Percentiles rank a stretch among this genome's conserved stretches.
Evolutionary conservation across 37 sponge, comb jelly and placozoan species (phyloP).

Genomic region (Cliona cf. orientalis): DNA sequence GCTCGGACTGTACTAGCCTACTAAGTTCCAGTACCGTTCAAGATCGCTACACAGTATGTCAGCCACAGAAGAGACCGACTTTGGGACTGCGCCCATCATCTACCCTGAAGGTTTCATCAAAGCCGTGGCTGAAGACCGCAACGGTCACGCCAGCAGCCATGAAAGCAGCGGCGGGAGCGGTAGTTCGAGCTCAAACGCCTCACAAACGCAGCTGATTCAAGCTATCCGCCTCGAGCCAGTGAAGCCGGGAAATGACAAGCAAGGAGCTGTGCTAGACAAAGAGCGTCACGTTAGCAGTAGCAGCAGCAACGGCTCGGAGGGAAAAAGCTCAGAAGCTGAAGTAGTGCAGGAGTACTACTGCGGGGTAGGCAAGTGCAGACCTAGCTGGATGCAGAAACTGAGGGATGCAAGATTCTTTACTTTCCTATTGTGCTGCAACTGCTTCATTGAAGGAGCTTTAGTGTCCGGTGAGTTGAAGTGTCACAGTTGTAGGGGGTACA

Average conservation of each 20-base stretch:
- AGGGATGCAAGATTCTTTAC: slow-evolving; percentile 60
- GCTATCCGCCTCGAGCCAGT: neutral
- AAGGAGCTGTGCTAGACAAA: no score
- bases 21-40: no score
- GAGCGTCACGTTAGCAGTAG: neutral
- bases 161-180: no score
- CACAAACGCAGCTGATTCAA: neutral
- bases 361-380: slow-evolving; percentile 20
- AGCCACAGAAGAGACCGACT: neutral
- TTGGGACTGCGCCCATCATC: no score
- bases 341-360: slow-evolving; percentile 32
- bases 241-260: no score
- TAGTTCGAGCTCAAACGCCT: no score
- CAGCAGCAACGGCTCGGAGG: neutral
- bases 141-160: no score
- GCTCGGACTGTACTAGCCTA: no score
- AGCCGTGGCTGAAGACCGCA: no score
- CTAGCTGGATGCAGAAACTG: slow-evolving; percentile 20
- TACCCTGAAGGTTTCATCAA: no score
- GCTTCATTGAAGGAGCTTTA: slow-evolving; percentile 65
- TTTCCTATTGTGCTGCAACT: slow-evolving; percentile 57
- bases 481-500: neutral
- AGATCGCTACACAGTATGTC: neutral
- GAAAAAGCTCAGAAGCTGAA: neutral
- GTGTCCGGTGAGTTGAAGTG: slow-evolving; percentile 60